Evolutionary conservation across 2,113 vertebrate genomes (phyloP).

Genomic region (Callocephalon fimbriatum): DNA sequence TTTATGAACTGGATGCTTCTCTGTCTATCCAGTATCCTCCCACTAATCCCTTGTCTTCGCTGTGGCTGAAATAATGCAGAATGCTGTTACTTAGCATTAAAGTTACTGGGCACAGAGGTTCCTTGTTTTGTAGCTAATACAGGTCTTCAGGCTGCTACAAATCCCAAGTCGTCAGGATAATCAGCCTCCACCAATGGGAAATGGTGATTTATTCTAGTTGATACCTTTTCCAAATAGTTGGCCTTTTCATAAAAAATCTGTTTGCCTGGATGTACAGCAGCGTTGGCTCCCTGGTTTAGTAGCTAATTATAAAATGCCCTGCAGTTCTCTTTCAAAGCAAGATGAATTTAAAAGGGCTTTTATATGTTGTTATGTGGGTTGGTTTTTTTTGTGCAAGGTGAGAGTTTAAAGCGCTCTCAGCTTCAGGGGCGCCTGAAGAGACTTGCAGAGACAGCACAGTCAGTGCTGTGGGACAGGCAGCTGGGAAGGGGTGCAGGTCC

Average conservation of each 20-base stretch:
- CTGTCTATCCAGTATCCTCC: neutral
- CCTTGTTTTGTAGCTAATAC: neutral
- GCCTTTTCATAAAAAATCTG: neutral
- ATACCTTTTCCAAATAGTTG: neutral
- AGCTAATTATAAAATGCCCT: conserved; percentile 46
- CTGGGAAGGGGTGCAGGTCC: neutral
- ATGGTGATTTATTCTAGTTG: neutral
- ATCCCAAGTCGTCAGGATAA: neutral
- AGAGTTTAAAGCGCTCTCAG: neutral
- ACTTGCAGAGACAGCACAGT: neutral
- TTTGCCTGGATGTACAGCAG: neutral
- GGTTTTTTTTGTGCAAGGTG: neutral
- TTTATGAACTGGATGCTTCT: neutral
- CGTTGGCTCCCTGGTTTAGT: neutral
- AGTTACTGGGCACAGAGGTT: neutral
- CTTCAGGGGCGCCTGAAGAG: neutral
- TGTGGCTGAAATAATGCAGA: neutral
- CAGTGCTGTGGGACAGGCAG: neutral
- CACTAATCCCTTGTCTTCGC: neutral
- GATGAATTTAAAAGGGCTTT: neutral
- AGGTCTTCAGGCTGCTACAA: neutral
- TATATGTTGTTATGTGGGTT: neutral
- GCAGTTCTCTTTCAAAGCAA: conserved; percentile 19
- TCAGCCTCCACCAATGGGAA: neutral
- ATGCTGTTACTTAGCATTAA: neutral